These are phyloP conservation scores for Micronisus gabar DNA, from an alignment of 2,113 vertebrate genomes.

Conservation along the genomic window DNA sequence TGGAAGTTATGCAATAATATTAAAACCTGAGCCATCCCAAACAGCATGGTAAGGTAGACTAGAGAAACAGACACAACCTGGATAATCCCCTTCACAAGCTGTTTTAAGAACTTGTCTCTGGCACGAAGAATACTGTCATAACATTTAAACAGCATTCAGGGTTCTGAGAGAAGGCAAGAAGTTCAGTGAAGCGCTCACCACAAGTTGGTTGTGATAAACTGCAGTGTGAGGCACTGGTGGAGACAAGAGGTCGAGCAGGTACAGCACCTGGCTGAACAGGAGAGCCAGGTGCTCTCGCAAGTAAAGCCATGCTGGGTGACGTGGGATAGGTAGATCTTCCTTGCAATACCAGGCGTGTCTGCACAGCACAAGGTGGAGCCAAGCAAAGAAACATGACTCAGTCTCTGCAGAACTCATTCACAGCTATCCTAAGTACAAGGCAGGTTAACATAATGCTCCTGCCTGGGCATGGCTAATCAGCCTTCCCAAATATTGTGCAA, in stretches of 20 bases:
- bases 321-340: not conserved
- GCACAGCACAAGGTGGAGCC: not conserved
- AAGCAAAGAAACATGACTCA: not conserved
- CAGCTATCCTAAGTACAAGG: not conserved
- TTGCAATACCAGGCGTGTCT: not conserved
- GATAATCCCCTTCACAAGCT: not conserved
- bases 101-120: not conserved
- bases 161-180: not conserved
- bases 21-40: not conserved
- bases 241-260: not conserved
- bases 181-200: not conserved
- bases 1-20: slow-evolving; percentile 34
- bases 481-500: not conserved
- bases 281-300: not conserved
- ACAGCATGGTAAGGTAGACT: not conserved
- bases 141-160: not conserved
- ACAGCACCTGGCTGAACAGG: not conserved
- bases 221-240: not conserved
- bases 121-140: not conserved
- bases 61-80: not conserved
- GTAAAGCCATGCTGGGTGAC: fast-evolving
- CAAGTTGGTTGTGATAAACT: not conserved
- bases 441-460: not conserved
- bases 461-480: not conserved
- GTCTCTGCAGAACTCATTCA: not conserved